Evolutionary conservation across 92 coral and sea anemone genomes (phyloP).

Genomic region (Blastomussa wellsi): DNA sequence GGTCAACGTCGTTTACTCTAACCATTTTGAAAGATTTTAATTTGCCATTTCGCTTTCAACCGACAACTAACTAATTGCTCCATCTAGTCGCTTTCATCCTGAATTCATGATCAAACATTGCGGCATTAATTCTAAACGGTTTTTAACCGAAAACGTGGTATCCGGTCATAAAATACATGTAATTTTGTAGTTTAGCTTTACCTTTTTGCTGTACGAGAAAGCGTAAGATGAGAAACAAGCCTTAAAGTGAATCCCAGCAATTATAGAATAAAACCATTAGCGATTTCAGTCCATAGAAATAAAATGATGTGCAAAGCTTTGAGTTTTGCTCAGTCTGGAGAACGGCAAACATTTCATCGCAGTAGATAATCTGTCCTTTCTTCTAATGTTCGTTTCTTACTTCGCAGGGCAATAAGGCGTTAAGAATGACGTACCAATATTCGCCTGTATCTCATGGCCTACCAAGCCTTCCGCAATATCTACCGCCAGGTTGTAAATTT

Average conservation of each 20-base stretch:
- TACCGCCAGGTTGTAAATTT: slow-evolving; percentile 87
- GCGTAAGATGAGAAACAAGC: slow-evolving; percentile 2
- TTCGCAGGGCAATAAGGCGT: not conserved
- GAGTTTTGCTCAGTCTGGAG: not conserved
- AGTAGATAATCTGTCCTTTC: not conserved
- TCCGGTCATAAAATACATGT: slow-evolving; percentile 35
- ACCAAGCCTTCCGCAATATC: slow-evolving; percentile 61
- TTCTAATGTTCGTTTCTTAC: not conserved
- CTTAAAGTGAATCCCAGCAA: not conserved
- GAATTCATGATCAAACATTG: slow-evolving; percentile 42
- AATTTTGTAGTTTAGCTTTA: slow-evolving; percentile 16
- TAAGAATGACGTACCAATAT: slow-evolving; percentile 34
- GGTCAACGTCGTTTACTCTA: slow-evolving; percentile 35
- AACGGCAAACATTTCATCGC: not conserved
- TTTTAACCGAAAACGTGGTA: slow-evolving; percentile 30
- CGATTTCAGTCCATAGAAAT: not conserved
- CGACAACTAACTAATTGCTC: slow-evolving; percentile 45
- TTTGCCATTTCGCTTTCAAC: slow-evolving; percentile 45
- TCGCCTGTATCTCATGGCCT: slow-evolving; percentile 41
- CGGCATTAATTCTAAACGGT: slow-evolving; percentile 45
- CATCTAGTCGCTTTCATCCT: slow-evolving; percentile 43
- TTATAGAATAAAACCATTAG: not conserved
- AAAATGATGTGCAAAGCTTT: not conserved
- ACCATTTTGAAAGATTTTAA: slow-evolving; percentile 55
- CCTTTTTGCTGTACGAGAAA: not conserved